A percentile compares a stretch with the other conserved stretches of the same genome.
Evolutionary conservation across 1,140 invertebrate genomes (phyloP).

Genomic region (Scaptomyza hsui): DNA sequence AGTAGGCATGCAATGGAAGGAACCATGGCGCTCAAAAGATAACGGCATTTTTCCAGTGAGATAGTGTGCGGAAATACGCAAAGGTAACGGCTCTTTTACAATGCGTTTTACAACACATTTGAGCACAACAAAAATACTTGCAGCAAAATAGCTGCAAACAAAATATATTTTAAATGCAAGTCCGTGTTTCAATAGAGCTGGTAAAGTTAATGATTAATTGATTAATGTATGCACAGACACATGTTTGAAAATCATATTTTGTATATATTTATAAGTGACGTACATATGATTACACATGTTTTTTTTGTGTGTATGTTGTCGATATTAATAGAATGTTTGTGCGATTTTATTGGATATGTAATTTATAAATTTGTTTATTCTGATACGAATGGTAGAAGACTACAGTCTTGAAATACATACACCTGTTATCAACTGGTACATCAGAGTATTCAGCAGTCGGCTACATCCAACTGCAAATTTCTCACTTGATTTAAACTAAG

Average conservation of each 20-base stretch:
- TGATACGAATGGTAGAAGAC: too few species aligned
- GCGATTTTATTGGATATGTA: constrained; percentile 50
- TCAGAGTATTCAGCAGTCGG: too few species aligned
- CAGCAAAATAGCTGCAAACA: not conserved
- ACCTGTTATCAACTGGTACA: too few species aligned
- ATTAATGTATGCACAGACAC: not conserved
- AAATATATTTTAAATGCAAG: too few species aligned
- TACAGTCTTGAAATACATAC: too few species aligned
- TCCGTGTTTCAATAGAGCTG: not conserved
- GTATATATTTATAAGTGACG: constrained; percentile 21
- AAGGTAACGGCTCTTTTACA: not conserved
- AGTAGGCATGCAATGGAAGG: constrained; percentile 20
- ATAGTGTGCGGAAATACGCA: not conserved
- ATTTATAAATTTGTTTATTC: constrained; percentile 27
- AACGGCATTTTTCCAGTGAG: constrained; percentile 33
- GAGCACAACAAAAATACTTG: not conserved
- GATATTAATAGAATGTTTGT: constrained; percentile 53
- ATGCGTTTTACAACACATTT: not conserved
- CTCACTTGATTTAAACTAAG: constrained; percentile 13
- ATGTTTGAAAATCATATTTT: not conserved
- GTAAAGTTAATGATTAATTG: not conserved
- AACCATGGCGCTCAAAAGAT: constrained; percentile 11
- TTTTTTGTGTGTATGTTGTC: constrained; percentile 16
- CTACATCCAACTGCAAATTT: too few species aligned
- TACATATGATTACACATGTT: constrained; percentile 12